Percentiles rank a stretch among this genome's conserved stretches.
Conservation (phyloP, 2,888 invertebrate genomes). For the Choristoneura rosaceana region DNA sequence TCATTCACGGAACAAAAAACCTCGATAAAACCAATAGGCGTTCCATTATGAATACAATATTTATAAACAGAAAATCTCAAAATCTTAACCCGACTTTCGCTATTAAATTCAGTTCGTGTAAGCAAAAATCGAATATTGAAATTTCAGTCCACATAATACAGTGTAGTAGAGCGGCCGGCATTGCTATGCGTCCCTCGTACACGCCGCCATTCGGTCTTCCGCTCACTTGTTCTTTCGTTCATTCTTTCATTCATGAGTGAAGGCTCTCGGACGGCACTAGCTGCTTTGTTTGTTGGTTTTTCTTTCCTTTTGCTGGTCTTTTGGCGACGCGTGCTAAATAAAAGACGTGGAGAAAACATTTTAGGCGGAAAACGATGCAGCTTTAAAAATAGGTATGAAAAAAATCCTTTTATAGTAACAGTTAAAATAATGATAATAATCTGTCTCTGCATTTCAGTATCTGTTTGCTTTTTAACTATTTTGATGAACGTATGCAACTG, state of each 20-base stretch:
- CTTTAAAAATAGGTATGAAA: background rate
- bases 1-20: too few species aligned
- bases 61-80: slow-evolving; percentile 4
- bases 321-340: slow-evolving; percentile 31
- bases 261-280: background rate
- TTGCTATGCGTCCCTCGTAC: slow-evolving; percentile 38
- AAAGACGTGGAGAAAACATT: slow-evolving; percentile 7
- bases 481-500: too few species aligned
- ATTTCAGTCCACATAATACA: slow-evolving; percentile 30
- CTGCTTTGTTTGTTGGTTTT: slow-evolving; percentile 34
- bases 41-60: too few species aligned
- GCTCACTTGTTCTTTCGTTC: slow-evolving; percentile 25
- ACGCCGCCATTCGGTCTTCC: slow-evolving; percentile 20
- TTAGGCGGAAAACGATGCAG: background rate
- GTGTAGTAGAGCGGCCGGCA: slow-evolving; percentile 15
- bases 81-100: slow-evolving; percentile 2
- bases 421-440: too few species aligned
- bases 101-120: slow-evolving; percentile 34
- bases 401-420: background rate
- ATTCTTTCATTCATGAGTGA: slow-evolving; percentile 14
- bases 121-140: slow-evolving; percentile 36
- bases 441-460: too few species aligned
- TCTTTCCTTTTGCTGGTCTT: slow-evolving; percentile 25
- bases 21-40: background rate
- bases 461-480: too few species aligned